Evolutionary conservation across 2,113 vertebrate genomes (phyloP), one percentile per base, ranked within the genome.

Genomic region (Elgaria multicarinata): DNA sequence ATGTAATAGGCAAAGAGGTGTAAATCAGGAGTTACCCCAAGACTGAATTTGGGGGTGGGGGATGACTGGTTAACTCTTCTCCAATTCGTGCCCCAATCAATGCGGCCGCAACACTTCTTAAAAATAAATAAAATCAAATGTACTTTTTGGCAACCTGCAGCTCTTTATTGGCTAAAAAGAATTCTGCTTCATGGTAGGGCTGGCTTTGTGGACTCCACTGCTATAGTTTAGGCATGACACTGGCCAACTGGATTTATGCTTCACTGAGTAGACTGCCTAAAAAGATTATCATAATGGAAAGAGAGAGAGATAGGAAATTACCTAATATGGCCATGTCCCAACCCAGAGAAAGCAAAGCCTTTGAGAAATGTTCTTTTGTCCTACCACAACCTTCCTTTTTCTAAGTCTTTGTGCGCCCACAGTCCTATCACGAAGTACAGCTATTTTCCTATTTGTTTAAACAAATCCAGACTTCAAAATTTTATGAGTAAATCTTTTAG

Each of bases 401-500:
- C 58, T 12, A 71, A 1, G 46, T 18, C 79, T 76, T 46, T 2
- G 50, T 53, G 77, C 66, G 89, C 22, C 90, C 90, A 87, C 64
- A 89, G 0, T 62, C 31, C 88, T 26, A 90, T 87, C 91, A 66
- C 13, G 83, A 75, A 44, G 78, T 12, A 87, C 58, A 90, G 84
- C 71, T 81, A 92, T 87, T 55, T 77, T 64, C 26, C 18, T 77
- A 55, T 82, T 55, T 33, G 92, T 76, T 90, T 82, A 86, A 90
- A 82, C 84, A 86, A 72, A 82, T 76, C 87, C 86, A 84, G 77
- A 80, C 71, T 76, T 92, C 50, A 75, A 79, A 90, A 87, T 91
- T 85, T 86, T 74, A 90, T 1, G 28, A 88, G 69, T 92, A 93
- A 90, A 93, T 90, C 69, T 90, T 83, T 89, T 84, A 94, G 24